These are phyloP conservation scores for Asarcornis scutulata DNA, from an alignment of 2,113 vertebrate species.

Conservation along the genomic window DNA sequence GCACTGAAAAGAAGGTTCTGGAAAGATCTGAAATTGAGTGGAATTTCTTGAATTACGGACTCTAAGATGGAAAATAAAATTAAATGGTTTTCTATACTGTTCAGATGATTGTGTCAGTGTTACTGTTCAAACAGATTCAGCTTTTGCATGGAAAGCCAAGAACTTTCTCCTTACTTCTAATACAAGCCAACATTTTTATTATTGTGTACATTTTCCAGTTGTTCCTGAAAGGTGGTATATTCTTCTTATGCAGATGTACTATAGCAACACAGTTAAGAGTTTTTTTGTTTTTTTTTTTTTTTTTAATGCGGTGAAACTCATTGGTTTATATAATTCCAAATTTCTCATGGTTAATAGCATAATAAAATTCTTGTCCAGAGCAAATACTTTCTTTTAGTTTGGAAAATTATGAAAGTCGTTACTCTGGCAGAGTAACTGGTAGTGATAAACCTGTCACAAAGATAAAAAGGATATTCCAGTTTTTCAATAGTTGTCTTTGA, in stretches of 20 bases:
- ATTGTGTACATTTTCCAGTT: background rate
- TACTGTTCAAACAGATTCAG: background rate
- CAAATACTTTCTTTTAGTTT: background rate
- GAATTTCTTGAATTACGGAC: background rate
- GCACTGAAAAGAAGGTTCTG: background rate
- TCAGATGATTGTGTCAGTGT: background rate
- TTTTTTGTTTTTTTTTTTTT: no score
- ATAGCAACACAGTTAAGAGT: background rate
- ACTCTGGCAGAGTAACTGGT: background rate
- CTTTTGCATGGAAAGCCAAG: background rate
- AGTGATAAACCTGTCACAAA: background rate
- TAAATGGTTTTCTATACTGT: background rate
- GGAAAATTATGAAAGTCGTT: background rate
- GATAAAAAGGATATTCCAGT: background rate
- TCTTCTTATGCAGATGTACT: background rate
- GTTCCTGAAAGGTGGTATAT: background rate
- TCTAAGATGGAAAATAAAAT: background rate
- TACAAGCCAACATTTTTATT: background rate
- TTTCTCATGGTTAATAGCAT: background rate
- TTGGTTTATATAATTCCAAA: background rate
- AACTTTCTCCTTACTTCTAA: background rate
- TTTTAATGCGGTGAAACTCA: rapidly evolving
- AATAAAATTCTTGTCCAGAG: background rate
- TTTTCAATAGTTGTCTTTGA: background rate
- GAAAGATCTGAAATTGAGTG: background rate